phyloP scores from a whole-genome alignment of 2,113 vertebrate species.

The Chroicocephalus ridibundus region DNA sequence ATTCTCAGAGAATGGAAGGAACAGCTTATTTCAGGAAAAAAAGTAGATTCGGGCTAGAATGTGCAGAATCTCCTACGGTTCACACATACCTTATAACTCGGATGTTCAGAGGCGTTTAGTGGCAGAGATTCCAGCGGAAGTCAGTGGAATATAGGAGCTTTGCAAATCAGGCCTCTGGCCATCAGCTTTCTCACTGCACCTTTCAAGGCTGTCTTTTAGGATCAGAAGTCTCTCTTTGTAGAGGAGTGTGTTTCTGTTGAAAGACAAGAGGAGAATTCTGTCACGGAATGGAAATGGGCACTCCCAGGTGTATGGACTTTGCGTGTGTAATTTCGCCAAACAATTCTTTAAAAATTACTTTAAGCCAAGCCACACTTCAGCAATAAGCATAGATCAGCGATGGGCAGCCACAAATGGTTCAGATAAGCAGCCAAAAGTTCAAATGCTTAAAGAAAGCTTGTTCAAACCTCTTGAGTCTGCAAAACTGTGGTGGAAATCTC shows the following conservation, averaged over 20 bases:
- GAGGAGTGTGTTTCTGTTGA: not conserved
- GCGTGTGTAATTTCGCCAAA: not conserved
- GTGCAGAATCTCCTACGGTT: not conserved
- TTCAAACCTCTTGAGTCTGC: slow-evolving; percentile 37
- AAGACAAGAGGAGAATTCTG: not conserved
- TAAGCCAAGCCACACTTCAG: slow-evolving; percentile 34
- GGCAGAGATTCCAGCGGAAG: not conserved
- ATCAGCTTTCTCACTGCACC: not conserved
- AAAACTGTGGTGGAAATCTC: slow-evolving; percentile 57
- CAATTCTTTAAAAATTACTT: not conserved
- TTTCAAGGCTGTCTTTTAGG: not conserved
- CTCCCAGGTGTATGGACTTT: not conserved
- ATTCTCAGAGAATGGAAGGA: slow-evolving; percentile 11
- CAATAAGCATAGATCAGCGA: not conserved
- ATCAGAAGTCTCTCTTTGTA: not conserved
- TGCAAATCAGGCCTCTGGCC: not conserved
- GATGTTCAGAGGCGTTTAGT: not conserved
- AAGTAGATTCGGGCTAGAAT: not conserved
- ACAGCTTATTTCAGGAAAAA: not conserved
- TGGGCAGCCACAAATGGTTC: slow-evolving; percentile 42
- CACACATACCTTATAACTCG: accelerated
- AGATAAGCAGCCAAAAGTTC: slow-evolving; percentile 54
- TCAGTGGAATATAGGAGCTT: not conserved
- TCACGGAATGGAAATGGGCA: not conserved
- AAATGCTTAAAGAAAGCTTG: slow-evolving; percentile 38